Evolutionary conservation across 1,140 invertebrate genomes (phyloP).

Genomic region (Leucophenga varia): DNA sequence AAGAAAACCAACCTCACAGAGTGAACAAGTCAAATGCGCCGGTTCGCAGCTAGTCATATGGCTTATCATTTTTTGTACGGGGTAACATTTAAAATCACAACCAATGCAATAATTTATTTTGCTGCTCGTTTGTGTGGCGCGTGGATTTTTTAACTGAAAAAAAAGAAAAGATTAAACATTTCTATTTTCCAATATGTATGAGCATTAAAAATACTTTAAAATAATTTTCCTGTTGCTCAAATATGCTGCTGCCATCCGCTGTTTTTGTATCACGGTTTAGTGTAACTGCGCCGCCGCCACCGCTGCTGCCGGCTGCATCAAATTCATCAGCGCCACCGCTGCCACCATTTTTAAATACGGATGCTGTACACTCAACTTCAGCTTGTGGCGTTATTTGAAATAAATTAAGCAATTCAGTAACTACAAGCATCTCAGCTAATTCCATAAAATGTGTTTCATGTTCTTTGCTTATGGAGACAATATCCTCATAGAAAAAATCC

Average conservation of each 20-base stretch:
- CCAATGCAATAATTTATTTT: slow-evolving; percentile 56
- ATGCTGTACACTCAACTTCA: slow-evolving; percentile 1
- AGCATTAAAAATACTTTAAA: too few species aligned
- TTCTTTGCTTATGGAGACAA: slow-evolving; percentile 45
- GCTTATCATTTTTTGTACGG: slow-evolving; percentile 53
- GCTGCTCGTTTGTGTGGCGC: slow-evolving; percentile 34
- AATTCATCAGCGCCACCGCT: neutral
- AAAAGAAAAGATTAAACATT: neutral
- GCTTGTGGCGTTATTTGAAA: slow-evolving; percentile 30
- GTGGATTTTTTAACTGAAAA: slow-evolving; percentile 37
- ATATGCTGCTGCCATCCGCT: slow-evolving; percentile 38
- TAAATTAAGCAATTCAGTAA: slow-evolving; percentile 43
- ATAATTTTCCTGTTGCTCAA: slow-evolving; percentile 42
- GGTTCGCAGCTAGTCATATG: slow-evolving; percentile 58
- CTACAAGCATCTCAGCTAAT: slow-evolving; percentile 39
- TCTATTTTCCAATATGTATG: neutral
- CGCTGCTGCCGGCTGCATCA: slow-evolving; percentile 9
- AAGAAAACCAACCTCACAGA: slow-evolving; percentile 58
- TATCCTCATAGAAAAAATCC: slow-evolving; percentile 50
- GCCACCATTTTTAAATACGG: neutral
- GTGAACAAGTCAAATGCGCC: slow-evolving; percentile 58
- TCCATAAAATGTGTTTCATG: slow-evolving; percentile 44
- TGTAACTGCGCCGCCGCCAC: slow-evolving; percentile 9
- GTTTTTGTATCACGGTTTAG: slow-evolving; percentile 10
- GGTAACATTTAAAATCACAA: slow-evolving; percentile 55